Conservation (phyloP, 2,113 vertebrate species). For the Alces alces region DNA sequence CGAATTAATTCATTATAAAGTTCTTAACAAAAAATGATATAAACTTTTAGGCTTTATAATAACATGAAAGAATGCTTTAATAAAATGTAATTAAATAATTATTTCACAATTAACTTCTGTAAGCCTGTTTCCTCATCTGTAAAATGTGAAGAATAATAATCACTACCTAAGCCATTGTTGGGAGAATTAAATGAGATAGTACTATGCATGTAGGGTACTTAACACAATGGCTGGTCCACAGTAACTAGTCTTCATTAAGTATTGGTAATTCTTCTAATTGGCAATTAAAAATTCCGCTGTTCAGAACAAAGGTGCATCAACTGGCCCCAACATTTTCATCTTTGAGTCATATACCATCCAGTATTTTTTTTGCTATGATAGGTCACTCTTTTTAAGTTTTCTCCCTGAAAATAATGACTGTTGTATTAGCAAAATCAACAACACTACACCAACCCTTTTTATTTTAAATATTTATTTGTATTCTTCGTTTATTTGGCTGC, state of each 20-base stretch:
- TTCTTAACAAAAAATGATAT: background rate
- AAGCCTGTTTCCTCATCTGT: background rate
- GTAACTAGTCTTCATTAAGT: background rate
- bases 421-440: background rate
- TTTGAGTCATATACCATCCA: background rate
- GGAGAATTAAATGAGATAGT: background rate
- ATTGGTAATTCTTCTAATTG: background rate
- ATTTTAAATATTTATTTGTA: background rate
- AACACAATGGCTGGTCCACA: background rate
- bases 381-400: background rate
- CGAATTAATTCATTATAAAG: background rate
- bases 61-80: background rate
- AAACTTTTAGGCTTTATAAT: background rate
- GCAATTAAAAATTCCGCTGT: background rate
- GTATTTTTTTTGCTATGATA: background rate
- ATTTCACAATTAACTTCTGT: constrained; percentile 9
- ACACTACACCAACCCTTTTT: background rate
- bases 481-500: background rate
- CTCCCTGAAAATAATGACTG: background rate
- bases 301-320: background rate
- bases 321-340: background rate
- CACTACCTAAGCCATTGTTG: background rate
- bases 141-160: background rate
- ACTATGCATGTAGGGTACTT: background rate
- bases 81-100: background rate